These are phyloP conservation scores for Phylloscopus trochiloides DNA, from an alignment of 2,113 vertebrate genomes.

Conservation along the genomic window DNA sequence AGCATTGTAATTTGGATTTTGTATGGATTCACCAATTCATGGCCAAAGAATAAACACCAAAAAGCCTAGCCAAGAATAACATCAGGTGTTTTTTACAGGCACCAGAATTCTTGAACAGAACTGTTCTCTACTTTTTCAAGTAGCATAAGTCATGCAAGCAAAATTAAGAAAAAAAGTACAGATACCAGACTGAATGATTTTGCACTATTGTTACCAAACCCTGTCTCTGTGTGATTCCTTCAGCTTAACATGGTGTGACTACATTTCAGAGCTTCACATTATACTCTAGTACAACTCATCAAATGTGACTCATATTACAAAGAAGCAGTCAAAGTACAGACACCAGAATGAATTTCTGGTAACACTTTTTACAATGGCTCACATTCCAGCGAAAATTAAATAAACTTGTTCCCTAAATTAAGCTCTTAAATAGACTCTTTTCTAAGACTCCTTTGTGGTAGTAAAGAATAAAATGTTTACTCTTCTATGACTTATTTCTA, in stretches of 20 bases:
- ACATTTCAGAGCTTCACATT: background rate
- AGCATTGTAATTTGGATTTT: background rate
- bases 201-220: background rate
- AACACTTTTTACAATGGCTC: background rate
- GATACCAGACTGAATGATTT: background rate
- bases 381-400: background rate
- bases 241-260: background rate
- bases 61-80: background rate
- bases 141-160: background rate
- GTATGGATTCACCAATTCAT: background rate
- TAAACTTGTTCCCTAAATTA: background rate
- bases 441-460: background rate
- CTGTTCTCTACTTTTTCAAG: background rate
- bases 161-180: background rate
- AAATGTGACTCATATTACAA: background rate
- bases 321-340: background rate
- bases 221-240: background rate
- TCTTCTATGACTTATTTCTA: background rate
- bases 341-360: background rate
- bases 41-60: background rate
- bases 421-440: background rate
- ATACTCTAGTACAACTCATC: background rate
- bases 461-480: background rate
- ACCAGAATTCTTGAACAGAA: background rate
- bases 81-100: background rate